A percentile compares a stretch with the other conserved stretches of the same genome.
Evolutionary conservation across 2,113 vertebrate genomes (phyloP).

Genomic region (Nematolebias whitei): DNA sequence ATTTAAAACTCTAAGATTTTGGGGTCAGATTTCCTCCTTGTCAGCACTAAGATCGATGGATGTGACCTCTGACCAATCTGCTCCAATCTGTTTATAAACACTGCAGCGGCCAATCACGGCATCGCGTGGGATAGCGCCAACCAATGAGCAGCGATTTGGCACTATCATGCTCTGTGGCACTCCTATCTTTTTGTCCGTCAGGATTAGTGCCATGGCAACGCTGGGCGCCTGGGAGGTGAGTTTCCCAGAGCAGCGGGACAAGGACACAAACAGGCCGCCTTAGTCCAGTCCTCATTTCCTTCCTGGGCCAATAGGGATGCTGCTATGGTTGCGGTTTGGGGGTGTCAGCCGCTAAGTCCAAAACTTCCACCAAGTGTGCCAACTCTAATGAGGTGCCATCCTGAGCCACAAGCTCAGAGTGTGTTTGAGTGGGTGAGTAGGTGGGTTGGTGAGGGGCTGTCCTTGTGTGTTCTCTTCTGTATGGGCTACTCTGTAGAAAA

Average conservation of each 20-base stretch:
- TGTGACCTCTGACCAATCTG: slow-evolving; percentile 69
- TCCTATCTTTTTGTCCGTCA: slow-evolving; percentile 74
- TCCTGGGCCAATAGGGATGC: slow-evolving; percentile 50
- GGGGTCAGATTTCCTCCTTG: slow-evolving; percentile 72
- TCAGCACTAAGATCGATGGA: slow-evolving; percentile 77
- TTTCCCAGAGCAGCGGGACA: slow-evolving; percentile 71
- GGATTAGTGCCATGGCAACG: slow-evolving; percentile 81
- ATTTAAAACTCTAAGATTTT: slow-evolving; percentile 56
- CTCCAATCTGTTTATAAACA: slow-evolving; percentile 76
- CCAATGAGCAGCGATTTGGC: slow-evolving; percentile 62
- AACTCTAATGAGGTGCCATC: slow-evolving; percentile 67
- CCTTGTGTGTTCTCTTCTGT: slow-evolving; percentile 59
- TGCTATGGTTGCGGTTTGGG: slow-evolving; percentile 43
- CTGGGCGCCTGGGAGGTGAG: slow-evolving; percentile 72
- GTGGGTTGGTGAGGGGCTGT: slow-evolving; percentile 60
- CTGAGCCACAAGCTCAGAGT: slow-evolving; percentile 60
- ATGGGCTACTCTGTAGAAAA: slow-evolving; percentile 56
- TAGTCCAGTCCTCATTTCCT: slow-evolving; percentile 61
- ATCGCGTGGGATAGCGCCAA: slow-evolving; percentile 67
- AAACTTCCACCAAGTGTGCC: slow-evolving; percentile 64
- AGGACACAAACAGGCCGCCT: slow-evolving; percentile 59
- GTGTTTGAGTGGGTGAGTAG: slow-evolving; percentile 66
- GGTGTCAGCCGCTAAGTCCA: slow-evolving; percentile 29
- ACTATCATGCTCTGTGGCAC: slow-evolving; percentile 66
- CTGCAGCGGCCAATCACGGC: slow-evolving; percentile 61